Percentiles rank a stretch among this genome's conserved stretches.
Conservation (phyloP, 2,888 invertebrate genomes). For the Drosophila ustulata region DNA sequence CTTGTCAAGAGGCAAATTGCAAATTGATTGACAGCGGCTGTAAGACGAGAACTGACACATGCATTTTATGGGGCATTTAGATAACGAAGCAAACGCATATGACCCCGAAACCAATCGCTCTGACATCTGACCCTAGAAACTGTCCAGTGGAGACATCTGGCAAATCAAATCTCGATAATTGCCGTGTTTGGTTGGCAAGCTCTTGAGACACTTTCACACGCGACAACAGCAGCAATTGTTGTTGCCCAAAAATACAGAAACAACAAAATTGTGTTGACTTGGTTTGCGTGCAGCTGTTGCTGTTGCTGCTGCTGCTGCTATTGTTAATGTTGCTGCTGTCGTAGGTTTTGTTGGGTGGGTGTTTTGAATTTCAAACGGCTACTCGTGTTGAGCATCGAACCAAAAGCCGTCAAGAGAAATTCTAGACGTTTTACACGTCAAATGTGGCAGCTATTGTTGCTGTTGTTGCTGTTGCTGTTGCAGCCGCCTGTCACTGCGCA, state of each 20-base stretch:
- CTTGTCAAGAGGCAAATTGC: slow-evolving; percentile 44
- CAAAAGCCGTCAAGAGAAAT: slow-evolving; percentile 69
- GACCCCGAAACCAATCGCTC: background rate
- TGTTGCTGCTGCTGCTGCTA: slow-evolving; percentile 31
- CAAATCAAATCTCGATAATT: slow-evolving; percentile 40
- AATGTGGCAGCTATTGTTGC: slow-evolving; percentile 51
- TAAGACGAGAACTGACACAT: slow-evolving; percentile 68
- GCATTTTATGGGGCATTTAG: slow-evolving; percentile 59
- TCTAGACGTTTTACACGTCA: slow-evolving; percentile 79
- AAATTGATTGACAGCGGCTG: slow-evolving; percentile 72
- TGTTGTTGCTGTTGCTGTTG: slow-evolving; percentile 24
- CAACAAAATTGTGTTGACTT: slow-evolving; percentile 12
- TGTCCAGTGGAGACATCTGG: background rate
- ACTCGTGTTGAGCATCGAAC: slow-evolving; percentile 73
- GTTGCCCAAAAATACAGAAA: background rate
- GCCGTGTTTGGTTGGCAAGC: slow-evolving; percentile 6
- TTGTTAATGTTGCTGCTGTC: slow-evolving; percentile 37
- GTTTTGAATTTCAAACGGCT: slow-evolving; percentile 77
- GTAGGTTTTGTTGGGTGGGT: slow-evolving; percentile 44
- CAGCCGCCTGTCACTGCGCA: slow-evolving; percentile 70
- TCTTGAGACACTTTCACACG: slow-evolving; percentile 64
- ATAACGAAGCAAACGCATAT: slow-evolving; percentile 45
- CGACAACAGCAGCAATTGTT: slow-evolving; percentile 36
- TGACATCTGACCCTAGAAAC: no score
- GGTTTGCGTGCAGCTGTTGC: slow-evolving; percentile 26